A percentile compares a stretch with the other conserved stretches of the same genome.
Evolutionary conservation across 2,888 invertebrate species (phyloP).

Genomic region (Euplexia lucipara): DNA sequence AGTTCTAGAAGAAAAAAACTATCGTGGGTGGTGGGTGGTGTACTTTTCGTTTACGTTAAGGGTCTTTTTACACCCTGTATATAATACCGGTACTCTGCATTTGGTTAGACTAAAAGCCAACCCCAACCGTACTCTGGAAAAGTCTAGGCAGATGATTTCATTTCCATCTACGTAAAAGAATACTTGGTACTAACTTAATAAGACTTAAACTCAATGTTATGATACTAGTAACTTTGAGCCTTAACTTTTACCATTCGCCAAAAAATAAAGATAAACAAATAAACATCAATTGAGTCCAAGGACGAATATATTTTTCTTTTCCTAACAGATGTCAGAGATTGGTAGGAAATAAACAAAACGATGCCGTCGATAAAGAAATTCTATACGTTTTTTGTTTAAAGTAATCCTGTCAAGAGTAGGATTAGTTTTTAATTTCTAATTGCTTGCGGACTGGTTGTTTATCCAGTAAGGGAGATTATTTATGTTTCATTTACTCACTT

Average conservation of each 20-base stretch:
- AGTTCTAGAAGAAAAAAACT: no score
- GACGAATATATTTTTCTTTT: constrained; percentile 22
- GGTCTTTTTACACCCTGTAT: no score
- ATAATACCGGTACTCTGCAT: no score
- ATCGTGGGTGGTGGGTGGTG: no score
- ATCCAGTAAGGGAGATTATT: constrained; percentile 18
- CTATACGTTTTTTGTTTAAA: constrained; percentile 40
- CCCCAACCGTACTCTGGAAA: no score
- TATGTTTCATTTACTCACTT: constrained; percentile 23
- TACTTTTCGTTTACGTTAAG: no score
- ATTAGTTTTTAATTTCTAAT: constrained; percentile 57
- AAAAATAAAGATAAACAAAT: constrained; percentile 17
- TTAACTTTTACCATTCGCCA: not conserved
- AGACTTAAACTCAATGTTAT: not conserved
- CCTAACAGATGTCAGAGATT: constrained; percentile 26
- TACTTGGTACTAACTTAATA: not conserved
- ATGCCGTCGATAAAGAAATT: constrained; percentile 27
- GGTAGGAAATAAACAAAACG: constrained; percentile 31
- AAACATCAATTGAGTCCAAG: constrained; percentile 33
- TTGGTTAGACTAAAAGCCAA: no score
- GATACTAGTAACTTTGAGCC: not conserved
- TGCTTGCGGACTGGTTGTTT: constrained; percentile 24
- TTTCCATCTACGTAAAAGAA: not conserved
- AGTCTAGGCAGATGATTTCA: no score
- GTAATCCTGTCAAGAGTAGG: constrained; percentile 29